Conservation (phyloP, 37 sponge, comb jelly and placozoan species). For the Haliclona indistincta region DNA sequence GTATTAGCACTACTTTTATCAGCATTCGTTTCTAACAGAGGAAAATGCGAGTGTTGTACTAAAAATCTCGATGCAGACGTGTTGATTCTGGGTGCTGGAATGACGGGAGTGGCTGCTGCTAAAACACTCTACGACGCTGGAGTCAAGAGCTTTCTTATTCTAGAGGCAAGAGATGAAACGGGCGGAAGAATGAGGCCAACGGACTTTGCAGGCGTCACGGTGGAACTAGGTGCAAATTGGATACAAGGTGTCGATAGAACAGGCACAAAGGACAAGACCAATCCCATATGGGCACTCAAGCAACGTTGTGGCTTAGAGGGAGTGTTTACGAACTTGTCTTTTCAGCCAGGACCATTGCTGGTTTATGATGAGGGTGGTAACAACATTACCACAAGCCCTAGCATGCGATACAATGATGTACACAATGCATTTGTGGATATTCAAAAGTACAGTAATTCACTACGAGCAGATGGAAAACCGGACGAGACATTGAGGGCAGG, state of each 20-base stretch:
- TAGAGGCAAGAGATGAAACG: slow-evolving; percentile 25
- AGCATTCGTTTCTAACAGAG: no score
- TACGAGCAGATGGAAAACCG: background rate
- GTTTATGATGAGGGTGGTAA: background rate
- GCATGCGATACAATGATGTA: background rate
- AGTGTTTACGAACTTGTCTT: no score
- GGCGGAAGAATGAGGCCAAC: slow-evolving; percentile 22
- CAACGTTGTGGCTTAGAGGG: background rate
- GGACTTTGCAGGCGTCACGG: slow-evolving; percentile 22
- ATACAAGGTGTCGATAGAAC: slow-evolving; percentile 41
- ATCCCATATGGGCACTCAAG: background rate
- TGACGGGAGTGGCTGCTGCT: slow-evolving; percentile 37
- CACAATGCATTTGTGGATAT: background rate
- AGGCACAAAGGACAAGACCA: background rate
- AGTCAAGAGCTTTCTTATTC: slow-evolving; percentile 13
- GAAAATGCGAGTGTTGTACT: no score
- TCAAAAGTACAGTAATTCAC: background rate
- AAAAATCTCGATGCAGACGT: slow-evolving; percentile 49
- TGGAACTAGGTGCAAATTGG: slow-evolving; percentile 59
- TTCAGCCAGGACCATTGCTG: background rate
- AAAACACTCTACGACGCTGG: slow-evolving; percentile 26
- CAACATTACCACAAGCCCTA: background rate
- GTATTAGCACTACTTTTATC: no score
- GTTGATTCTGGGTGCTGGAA: slow-evolving; percentile 41
- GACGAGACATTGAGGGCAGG: slow-evolving; percentile 18